These are phyloP conservation scores for Galago senegalensis DNA, from an alignment of 2,797 vertebrate species.

Conservation along the genomic window DNA sequence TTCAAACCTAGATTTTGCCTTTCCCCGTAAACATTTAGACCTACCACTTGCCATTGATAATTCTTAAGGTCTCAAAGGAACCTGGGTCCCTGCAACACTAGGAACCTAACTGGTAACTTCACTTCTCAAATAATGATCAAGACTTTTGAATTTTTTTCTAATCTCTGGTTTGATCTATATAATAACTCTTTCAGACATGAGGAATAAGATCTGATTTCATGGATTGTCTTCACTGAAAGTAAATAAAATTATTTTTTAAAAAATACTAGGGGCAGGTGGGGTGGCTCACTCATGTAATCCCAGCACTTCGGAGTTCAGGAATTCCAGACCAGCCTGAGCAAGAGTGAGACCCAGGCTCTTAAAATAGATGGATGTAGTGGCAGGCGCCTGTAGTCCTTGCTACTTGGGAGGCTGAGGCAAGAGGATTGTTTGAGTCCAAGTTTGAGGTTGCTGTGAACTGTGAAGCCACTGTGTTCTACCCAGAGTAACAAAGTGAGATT, in stretches of 20 bases:
- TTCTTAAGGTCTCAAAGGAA: slow-evolving; percentile 1
- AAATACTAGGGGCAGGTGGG: too few relatives aligned
- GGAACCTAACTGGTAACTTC: background rate
- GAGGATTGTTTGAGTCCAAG: too few relatives aligned
- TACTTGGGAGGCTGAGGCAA: too few relatives aligned
- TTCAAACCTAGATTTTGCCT: background rate
- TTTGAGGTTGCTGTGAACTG: too few relatives aligned
- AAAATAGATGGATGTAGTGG: too few relatives aligned
- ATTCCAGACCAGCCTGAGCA: too few relatives aligned
- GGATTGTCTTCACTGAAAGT: background rate
- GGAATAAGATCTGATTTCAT: slow-evolving; percentile 50
- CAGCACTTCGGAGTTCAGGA: too few relatives aligned
- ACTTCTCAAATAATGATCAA: slow-evolving; percentile 12
- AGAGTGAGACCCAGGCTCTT: too few relatives aligned
- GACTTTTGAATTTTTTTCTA: background rate
- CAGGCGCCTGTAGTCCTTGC: too few relatives aligned
- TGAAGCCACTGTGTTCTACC: too few relatives aligned
- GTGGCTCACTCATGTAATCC: too few relatives aligned
- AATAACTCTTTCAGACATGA: slow-evolving; percentile 24
- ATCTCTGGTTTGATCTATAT: slow-evolving; percentile 5
- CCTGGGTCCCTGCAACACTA: background rate
- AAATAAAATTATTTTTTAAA: background rate
- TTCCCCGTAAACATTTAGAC: background rate
- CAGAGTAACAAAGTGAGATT: too few relatives aligned
- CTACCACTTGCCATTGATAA: background rate